Evolutionary conservation across 2,888 invertebrate genomes (phyloP), one percentile per base, ranked within the genome.

Genomic region (Rapana venosa): DNA sequence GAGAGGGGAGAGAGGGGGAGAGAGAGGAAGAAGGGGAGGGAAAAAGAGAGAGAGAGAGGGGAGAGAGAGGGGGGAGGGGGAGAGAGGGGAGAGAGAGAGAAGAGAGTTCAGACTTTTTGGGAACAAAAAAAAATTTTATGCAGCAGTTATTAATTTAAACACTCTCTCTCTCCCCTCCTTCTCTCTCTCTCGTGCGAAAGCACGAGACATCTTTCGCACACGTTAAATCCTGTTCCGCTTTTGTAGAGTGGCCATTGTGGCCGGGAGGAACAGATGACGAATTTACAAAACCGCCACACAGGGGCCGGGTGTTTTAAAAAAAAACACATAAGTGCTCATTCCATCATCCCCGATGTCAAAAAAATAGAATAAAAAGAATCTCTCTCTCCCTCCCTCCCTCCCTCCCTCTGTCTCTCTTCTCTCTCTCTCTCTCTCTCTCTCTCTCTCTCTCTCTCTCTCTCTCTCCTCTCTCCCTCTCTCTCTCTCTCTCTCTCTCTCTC

Each of bases 361-460:
- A n/a, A n/a, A n/a, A n/a, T n/a, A n/a, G n/a, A n/a, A n/a, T n/a
- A n/a, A n/a, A n/a, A n/a, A n/a, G n/a, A n/a, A n/a, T 56, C 61
- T 66, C 79, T 87, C 87, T 87, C 87, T 81, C 61, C 79, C 87
- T 90, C 58, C n/a, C 70, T 87, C 87, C 61, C 81, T 81, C 81
- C 30, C 30, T 56, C 87, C 35, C 35, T 58, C 56, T 87, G 81
- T 77, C 79, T 77, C 85, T 77, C 90, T 79, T 81, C 32, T 35
- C 61, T 79, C 30, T 81, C 36, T 30, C 35, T 32, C 87, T 20
- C 58, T 22, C n/a, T n/a, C 35, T 35, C 79, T 79, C 4, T 35
- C 79, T 26, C n/a, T 26, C n/a, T 11, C 30, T 74, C n/a, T n/a
- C 79, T 79, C 79, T 35, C 17, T 79, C 8, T 15, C 32, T 79